These are phyloP conservation scores for Naso thynnoides DNA, from an alignment of 2,797 vertebrate species.

Conservation along the genomic window DNA sequence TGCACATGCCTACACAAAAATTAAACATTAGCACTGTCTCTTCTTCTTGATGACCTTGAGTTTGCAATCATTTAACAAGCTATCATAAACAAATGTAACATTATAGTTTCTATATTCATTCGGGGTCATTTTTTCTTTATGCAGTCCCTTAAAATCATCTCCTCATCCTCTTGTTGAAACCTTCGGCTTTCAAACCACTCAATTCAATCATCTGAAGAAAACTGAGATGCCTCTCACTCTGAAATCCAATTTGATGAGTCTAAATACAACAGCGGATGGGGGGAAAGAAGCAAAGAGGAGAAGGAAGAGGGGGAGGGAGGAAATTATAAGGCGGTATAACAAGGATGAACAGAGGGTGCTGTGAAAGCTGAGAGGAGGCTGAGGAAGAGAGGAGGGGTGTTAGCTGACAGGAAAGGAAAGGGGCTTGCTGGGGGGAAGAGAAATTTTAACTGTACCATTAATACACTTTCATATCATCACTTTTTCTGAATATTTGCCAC, in stretches of 20 bases:
- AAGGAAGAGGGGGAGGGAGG: slow-evolving; percentile 7
- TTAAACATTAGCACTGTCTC: neutral
- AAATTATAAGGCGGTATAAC: slow-evolving; percentile 27
- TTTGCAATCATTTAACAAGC: neutral
- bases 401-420: neutral
- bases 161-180: slow-evolving; percentile 21
- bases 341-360: slow-evolving; percentile 17
- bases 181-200: slow-evolving; percentile 41
- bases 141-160: slow-evolving; percentile 10
- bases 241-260: slow-evolving; percentile 56
- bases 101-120: slow-evolving; percentile 16
- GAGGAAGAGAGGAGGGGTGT: slow-evolving; percentile 16
- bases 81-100: slow-evolving; percentile 15
- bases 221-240: slow-evolving; percentile 46
- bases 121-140: slow-evolving; percentile 21
- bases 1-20: slow-evolving; percentile 11
- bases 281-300: neutral
- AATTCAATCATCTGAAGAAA: slow-evolving; percentile 56
- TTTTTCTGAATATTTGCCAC: no score
- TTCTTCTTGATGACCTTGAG: neutral
- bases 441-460: slow-evolving; percentile 1
- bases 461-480: neutral
- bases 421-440: slow-evolving; percentile 13
- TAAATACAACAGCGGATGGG: slow-evolving; percentile 29
- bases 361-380: slow-evolving; percentile 33